phyloP scores from a whole-genome alignment of 1,140 invertebrate species.

The Sitophilus oryzae region DNA sequence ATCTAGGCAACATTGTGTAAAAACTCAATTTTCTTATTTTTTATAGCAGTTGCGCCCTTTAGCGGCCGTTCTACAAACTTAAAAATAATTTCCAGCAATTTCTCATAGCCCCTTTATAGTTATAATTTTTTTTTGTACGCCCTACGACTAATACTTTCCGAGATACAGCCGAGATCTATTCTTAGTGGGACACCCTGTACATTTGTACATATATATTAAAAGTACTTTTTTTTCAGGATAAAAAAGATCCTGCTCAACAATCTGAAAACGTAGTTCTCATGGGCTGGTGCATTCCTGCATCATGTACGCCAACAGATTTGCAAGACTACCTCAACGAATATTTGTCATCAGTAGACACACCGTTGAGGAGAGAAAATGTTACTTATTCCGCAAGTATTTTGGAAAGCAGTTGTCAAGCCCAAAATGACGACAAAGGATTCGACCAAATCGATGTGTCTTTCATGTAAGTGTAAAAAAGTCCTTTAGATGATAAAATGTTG shows the following conservation, averaged over 20 bases:
- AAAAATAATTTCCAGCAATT: too few relatives aligned
- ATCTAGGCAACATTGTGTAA: too few relatives aligned
- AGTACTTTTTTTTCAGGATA: conserved; percentile 33
- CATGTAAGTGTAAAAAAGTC: conserved; percentile 45
- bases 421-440: conserved; percentile 36
- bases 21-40: too few relatives aligned
- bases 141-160: too few relatives aligned
- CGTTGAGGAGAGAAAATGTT: conserved; percentile 40
- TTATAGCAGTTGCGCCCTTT: too few relatives aligned
- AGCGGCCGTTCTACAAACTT: too few relatives aligned
- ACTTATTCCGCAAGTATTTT: conserved; percentile 38
- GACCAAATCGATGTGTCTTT: conserved; percentile 43
- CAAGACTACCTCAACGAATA: conserved; percentile 42
- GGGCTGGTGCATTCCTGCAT: conserved; percentile 49
- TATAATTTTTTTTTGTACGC: too few relatives aligned
- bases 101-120: too few relatives aligned
- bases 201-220: too few relatives aligned
- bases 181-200: too few relatives aligned
- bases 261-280: conserved; percentile 46
- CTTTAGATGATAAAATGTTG: too few relatives aligned
- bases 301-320: conserved; percentile 45
- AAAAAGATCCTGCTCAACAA: conserved; percentile 38
- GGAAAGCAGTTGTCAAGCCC: conserved; percentile 38
- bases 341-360: conserved; percentile 43
- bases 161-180: too few relatives aligned